A percentile compares a stretch with the other conserved stretches of the same genome.
Conservation (phyloP, 2,888 invertebrate species). For the Erpobdella octoculata region DNA sequence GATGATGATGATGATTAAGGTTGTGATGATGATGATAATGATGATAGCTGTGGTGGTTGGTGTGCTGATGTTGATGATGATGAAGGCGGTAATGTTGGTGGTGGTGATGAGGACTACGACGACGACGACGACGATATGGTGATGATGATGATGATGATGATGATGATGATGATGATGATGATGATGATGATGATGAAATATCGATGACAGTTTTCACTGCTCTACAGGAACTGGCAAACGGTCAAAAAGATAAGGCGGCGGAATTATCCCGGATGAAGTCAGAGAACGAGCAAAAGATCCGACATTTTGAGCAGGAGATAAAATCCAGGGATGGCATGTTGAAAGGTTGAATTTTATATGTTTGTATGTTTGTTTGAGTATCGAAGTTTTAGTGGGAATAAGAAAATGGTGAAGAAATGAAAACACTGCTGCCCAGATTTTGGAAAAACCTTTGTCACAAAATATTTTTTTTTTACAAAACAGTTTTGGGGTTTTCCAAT, state of each 20-base stretch:
- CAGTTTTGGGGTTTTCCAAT: no score
- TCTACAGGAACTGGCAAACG: background rate
- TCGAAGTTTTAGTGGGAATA: no score
- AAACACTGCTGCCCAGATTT: no score
- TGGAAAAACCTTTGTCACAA: no score
- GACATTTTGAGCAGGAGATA: slow-evolving; percentile 12
- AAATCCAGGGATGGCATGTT: slow-evolving; percentile 9
- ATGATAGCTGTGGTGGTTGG: background rate
- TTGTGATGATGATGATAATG: background rate
- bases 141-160: no score
- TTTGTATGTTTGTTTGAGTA: no score
- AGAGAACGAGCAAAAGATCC: background rate
- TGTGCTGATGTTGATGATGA: background rate
- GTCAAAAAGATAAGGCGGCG: background rate
- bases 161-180: background rate
- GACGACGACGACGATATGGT: no score
- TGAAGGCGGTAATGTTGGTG: background rate
- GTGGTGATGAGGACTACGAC: no score
- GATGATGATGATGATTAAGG: background rate
- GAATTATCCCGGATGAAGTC: slow-evolving; percentile 5
- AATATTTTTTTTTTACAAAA: no score
- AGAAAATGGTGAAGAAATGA: no score
- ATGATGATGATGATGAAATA: background rate
- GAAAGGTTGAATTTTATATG: background rate
- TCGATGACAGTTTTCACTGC: background rate